Percentiles rank a stretch among this genome's conserved stretches.
phyloP scores from a whole-genome alignment of 2,113 vertebrate genomes.

The Dromiciops gliroides region DNA sequence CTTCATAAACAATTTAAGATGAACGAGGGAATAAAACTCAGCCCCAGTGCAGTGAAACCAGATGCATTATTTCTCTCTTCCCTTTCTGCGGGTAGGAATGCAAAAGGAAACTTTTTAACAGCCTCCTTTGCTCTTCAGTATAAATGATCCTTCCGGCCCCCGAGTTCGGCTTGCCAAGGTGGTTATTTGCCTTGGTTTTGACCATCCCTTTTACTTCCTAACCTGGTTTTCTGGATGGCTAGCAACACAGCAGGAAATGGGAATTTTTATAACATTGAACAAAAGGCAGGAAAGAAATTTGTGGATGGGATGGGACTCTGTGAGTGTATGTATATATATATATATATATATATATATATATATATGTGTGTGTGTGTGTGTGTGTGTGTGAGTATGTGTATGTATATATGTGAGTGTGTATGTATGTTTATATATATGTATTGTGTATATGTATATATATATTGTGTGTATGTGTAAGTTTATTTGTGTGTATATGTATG shows the following conservation, averaged over 20 bases:
- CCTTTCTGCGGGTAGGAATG: background rate
- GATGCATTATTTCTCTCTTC: background rate
- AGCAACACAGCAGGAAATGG: background rate
- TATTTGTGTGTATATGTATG: background rate
- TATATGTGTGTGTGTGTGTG: background rate
- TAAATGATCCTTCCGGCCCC: background rate
- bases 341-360: background rate
- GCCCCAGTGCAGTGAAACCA: background rate
- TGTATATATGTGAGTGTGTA: background rate
- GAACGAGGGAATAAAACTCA: background rate
- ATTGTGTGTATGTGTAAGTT: background rate
- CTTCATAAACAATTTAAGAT: background rate
- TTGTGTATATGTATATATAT: no score
- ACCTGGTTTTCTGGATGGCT: background rate
- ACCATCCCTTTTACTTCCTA: background rate
- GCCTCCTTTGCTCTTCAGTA: background rate
- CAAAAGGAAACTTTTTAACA: background rate
- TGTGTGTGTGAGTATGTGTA: accelerated
- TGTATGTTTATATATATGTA: background rate
- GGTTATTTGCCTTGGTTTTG: background rate
- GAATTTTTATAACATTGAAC: background rate
- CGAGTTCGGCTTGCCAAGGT: background rate
- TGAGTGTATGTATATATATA: background rate
- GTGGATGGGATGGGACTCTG: background rate
- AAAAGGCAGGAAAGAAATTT: background rate